Conservation (phyloP, 2,797 vertebrate species). For the Sparus aurata region DNA sequence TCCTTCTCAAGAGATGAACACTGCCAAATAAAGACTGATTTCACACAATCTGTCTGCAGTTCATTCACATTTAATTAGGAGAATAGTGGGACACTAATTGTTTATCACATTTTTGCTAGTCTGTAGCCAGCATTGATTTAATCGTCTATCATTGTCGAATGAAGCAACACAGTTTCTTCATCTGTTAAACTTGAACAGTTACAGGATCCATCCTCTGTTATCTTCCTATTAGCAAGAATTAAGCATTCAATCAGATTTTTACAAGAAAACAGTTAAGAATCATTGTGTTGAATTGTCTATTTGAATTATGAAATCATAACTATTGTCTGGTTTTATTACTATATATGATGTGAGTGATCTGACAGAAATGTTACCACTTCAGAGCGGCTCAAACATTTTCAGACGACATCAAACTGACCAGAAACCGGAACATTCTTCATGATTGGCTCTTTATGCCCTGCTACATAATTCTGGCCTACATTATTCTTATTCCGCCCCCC, state of each 20-base stretch:
- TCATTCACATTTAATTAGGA: conserved; percentile 40
- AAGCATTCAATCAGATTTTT: neutral
- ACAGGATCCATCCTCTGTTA: neutral
- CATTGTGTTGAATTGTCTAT: neutral
- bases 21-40: conserved; percentile 23
- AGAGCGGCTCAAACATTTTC: neutral
- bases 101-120: conserved; percentile 32
- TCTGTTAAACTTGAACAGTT: no score
- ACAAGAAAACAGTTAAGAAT: neutral
- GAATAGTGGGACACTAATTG: conserved; percentile 16
- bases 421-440: neutral
- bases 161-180: conserved; percentile 8
- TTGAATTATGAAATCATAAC: neutral
- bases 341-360: neutral
- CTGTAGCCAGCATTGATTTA: conserved; percentile 24
- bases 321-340: neutral
- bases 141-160: conserved; percentile 14
- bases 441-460: neutral
- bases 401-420: neutral
- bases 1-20: conserved; percentile 15
- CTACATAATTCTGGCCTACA: neutral
- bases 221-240: neutral
- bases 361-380: neutral
- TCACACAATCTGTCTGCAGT: conserved; percentile 24
- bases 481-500: conserved; percentile 1